phyloP scores from a whole-genome alignment of 1,140 invertebrate species.

The Augochlora pura region DNA sequence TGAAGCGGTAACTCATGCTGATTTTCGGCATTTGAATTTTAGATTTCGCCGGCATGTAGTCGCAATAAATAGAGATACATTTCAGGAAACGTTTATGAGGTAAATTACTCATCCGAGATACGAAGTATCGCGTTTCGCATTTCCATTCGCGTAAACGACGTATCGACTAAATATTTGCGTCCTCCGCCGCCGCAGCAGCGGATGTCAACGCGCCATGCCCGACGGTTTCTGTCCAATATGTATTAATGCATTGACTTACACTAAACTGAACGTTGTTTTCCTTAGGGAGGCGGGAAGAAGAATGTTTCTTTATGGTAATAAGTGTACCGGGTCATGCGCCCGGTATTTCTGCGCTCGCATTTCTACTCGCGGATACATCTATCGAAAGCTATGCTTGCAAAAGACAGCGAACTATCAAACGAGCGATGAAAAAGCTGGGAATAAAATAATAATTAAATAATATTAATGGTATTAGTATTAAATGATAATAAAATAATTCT shows the following conservation, averaged over 20 bases:
- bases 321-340: not conserved
- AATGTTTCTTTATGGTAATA: conserved; percentile 2
- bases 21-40: conserved; percentile 41
- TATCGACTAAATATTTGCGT: conserved; percentile 35
- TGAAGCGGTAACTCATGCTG: conserved; percentile 9
- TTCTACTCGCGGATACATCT: not conserved
- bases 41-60: conserved; percentile 6
- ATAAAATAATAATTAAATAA: no score
- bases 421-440: no score
- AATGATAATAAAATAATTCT: no score
- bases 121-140: conserved; percentile 21
- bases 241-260: conserved; percentile 4
- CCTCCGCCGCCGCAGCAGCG: not conserved
- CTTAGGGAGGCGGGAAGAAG: not conserved
- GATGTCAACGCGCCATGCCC: not conserved
- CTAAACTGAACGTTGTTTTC: not conserved
- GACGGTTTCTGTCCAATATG: not conserved
- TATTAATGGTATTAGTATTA: no score
- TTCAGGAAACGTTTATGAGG: conserved; percentile 26
- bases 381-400: not conserved
- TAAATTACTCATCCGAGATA: conserved; percentile 42
- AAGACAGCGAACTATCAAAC: not conserved
- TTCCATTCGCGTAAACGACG: conserved; percentile 1
- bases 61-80: conserved; percentile 24
- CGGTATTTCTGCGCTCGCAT: no score